These are phyloP conservation scores for Archaeoteleia sp. DNA, from an alignment of 2,888 invertebrate genomes.

Conservation along the genomic window DNA sequence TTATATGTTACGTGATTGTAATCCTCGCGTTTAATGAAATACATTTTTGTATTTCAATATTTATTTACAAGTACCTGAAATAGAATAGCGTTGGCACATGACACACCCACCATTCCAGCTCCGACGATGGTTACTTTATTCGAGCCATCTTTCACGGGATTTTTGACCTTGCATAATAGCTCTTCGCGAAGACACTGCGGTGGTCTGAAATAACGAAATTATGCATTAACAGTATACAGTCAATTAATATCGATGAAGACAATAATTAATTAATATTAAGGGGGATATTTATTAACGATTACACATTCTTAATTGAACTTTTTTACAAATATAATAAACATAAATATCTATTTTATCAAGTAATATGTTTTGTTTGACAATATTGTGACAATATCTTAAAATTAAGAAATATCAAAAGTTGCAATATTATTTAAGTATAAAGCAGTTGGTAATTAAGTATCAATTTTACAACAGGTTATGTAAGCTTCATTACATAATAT, in stretches of 20 bases:
- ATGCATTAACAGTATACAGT: background rate
- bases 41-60: conserved; percentile 6
- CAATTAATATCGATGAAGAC: too few relatives aligned
- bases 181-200: conserved; percentile 60
- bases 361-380: too few relatives aligned
- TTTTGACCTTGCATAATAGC: conserved; percentile 66
- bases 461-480: too few relatives aligned
- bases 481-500: too few relatives aligned
- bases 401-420: too few relatives aligned
- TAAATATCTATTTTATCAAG: too few relatives aligned
- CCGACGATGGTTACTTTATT: conserved; percentile 80
- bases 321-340: too few relatives aligned
- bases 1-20: conserved; percentile 10
- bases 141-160: conserved; percentile 67
- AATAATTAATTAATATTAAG: conserved; percentile 1
- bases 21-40: conserved; percentile 3
- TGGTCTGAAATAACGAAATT: conserved; percentile 1
- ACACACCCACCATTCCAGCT: conserved; percentile 80
- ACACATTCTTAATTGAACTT: too few relatives aligned
- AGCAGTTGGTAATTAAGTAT: too few relatives aligned
- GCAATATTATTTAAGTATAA: too few relatives aligned
- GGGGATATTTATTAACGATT: background rate
- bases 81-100: conserved; percentile 78
- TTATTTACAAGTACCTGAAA: conserved; percentile 76
- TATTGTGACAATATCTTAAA: too few relatives aligned